Evolutionary conservation across 2,113 vertebrate genomes (phyloP).

Genomic region (Tetrao urogallus): DNA sequence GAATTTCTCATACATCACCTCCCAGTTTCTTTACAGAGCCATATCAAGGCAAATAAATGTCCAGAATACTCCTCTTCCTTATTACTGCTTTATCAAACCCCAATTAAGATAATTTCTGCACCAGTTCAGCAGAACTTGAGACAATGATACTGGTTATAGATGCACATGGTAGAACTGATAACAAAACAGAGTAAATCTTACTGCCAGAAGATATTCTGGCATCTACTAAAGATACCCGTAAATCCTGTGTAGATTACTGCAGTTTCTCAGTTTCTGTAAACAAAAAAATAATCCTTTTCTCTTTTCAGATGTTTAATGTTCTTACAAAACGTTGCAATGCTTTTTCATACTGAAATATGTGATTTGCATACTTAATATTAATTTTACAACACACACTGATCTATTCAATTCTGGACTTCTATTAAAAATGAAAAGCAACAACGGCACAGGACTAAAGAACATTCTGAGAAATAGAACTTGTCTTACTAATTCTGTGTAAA

Average conservation of each 20-base stretch:
- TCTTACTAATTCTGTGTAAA: not conserved
- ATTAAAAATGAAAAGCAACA: not conserved
- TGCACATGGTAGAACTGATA: not conserved
- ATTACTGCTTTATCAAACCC: not conserved
- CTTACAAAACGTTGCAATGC: fast-evolving
- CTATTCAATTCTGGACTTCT: not conserved
- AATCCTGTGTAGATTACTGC: not conserved
- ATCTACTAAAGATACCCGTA: no score
- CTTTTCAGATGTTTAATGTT: not conserved
- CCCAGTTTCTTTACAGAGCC: not conserved
- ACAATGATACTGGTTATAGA: not conserved
- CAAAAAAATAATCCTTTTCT: not conserved
- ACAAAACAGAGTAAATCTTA: not conserved
- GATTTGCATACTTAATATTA: not conserved
- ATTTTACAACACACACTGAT: not conserved
- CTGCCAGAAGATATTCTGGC: not conserved
- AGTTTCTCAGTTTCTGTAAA: not conserved
- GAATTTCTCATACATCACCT: not conserved
- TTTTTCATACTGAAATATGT: not conserved
- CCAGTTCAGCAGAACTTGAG: not conserved
- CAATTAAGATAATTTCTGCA: not conserved
- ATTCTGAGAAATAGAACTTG: not conserved
- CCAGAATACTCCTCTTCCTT: not conserved
- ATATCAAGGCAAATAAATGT: not conserved
- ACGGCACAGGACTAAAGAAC: not conserved